phyloP scores from a whole-genome alignment of 2,797 vertebrate species.

The Darevskia mixta region DNA sequence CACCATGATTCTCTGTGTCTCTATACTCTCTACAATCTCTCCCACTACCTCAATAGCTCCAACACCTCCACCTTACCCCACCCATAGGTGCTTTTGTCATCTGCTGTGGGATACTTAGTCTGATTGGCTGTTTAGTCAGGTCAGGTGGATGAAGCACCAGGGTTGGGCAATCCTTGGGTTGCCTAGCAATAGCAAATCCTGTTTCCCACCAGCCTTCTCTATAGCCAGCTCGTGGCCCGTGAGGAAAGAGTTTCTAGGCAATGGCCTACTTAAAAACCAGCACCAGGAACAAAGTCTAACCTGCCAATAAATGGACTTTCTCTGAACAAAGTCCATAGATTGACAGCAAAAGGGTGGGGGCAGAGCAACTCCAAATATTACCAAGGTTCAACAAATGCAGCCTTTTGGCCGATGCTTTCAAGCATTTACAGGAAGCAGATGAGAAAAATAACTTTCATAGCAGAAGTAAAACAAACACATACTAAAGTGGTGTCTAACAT shows the following conservation, averaged over 20 bases:
- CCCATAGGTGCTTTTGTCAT: not conserved
- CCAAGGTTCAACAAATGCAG: not conserved
- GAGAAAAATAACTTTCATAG: slow-evolving; percentile 18
- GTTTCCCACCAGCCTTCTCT: not conserved
- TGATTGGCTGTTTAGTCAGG: not conserved
- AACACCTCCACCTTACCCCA: not conserved
- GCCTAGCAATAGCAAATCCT: no score
- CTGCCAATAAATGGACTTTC: not conserved
- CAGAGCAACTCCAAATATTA: slow-evolving; percentile 7
- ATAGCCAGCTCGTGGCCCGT: not conserved
- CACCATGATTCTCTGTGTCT: not conserved
- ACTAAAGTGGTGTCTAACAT: slow-evolving; percentile 50
- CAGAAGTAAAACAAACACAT: not conserved
- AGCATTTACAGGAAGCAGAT: slow-evolving; percentile 17
- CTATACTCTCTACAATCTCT: not conserved
- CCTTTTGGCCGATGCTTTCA: slow-evolving; percentile 39
- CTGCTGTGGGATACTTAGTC: not conserved
- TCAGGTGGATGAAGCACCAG: not conserved
- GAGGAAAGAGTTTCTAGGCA: not conserved
- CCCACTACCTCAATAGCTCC: not conserved
- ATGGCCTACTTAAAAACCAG: not conserved
- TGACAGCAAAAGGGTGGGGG: not conserved
- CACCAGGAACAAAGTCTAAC: not conserved
- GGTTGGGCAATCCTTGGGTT: not conserved
- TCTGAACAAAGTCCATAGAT: not conserved